Conservation (phyloP, 2,113 vertebrate genomes). For the Vombatus ursinus region DNA sequence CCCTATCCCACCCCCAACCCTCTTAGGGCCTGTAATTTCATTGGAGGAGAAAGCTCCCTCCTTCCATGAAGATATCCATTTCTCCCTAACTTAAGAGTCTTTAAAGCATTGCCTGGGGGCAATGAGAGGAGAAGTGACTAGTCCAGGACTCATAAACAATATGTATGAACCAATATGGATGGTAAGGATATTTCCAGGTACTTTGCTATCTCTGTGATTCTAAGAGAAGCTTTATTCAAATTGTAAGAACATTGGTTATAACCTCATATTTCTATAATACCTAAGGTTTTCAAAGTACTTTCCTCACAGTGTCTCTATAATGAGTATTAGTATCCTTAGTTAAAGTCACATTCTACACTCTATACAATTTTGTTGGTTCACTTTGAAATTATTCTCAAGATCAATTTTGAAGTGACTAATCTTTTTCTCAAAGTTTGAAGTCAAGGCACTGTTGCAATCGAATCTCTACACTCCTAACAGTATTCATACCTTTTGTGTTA, state of each 20-base stretch:
- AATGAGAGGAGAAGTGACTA: background rate
- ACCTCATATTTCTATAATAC: background rate
- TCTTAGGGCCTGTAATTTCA: background rate
- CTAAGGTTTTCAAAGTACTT: background rate
- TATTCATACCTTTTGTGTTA: background rate
- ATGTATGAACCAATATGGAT: background rate
- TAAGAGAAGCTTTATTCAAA: background rate
- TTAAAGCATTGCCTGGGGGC: background rate
- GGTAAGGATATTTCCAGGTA: background rate
- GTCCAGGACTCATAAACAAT: background rate
- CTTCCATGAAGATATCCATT: background rate
- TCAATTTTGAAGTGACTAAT: conserved; percentile 44
- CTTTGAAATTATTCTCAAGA: conserved; percentile 22
- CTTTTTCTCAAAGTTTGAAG: background rate
- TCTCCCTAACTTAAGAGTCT: background rate
- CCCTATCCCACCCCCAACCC: background rate
- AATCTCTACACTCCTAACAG: background rate
- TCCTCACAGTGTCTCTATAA: background rate
- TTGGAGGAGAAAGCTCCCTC: background rate
- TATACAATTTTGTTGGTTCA: conserved; percentile 26
- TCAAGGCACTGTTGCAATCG: background rate
- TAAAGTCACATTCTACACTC: background rate
- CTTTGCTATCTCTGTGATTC: background rate
- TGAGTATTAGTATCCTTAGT: background rate
- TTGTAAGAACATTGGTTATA: background rate